Percentiles rank a stretch among this genome's conserved stretches.
These are phyloP conservation scores for Gobio gobio DNA, from an alignment of 2,113 vertebrate species.

Conservation along the genomic window DNA sequence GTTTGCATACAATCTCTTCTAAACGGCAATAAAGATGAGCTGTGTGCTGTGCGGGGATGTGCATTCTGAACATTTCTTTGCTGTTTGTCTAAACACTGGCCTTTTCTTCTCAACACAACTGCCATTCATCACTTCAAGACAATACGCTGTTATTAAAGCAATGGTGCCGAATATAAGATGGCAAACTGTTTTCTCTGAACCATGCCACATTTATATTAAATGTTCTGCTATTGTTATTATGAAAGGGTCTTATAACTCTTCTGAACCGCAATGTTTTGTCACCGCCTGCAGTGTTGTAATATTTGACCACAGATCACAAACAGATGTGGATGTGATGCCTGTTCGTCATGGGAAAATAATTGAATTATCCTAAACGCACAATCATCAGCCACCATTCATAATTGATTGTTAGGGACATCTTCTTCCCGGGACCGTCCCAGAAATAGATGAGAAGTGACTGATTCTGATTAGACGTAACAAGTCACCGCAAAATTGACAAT, in stretches of 20 bases:
- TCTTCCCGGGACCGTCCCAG: neutral
- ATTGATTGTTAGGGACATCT: slow-evolving; percentile 9
- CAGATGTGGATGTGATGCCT: slow-evolving; percentile 13
- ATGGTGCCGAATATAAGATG: slow-evolving; percentile 59
- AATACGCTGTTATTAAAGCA: slow-evolving; percentile 72
- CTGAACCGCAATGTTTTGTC: neutral
- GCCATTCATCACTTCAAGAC: slow-evolving; percentile 74
- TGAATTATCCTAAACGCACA: neutral
- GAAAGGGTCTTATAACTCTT: neutral
- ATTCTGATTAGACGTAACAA: slow-evolving; percentile 32
- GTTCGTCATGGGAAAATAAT: neutral
- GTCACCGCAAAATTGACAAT: slow-evolving; percentile 35
- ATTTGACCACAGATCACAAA: slow-evolving; percentile 13
- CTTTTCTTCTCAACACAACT: slow-evolving; percentile 78
- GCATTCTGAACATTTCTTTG: slow-evolving; percentile 79
- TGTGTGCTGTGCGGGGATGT: slow-evolving; percentile 68
- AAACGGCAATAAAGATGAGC: slow-evolving; percentile 68
- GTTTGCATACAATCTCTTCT: slow-evolving; percentile 3
- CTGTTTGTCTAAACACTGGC: slow-evolving; percentile 74
- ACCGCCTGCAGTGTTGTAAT: neutral
- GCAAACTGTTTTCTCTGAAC: slow-evolving; percentile 49
- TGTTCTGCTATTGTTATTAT: slow-evolving; percentile 45
- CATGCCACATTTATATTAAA: slow-evolving; percentile 51
- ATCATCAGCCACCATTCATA: slow-evolving; percentile 7
- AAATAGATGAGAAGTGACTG: slow-evolving; percentile 40